Base-by-base conservation (phyloP, 2,797 vertebrate genomes). In the Gymnothorax javanicus region DNA sequence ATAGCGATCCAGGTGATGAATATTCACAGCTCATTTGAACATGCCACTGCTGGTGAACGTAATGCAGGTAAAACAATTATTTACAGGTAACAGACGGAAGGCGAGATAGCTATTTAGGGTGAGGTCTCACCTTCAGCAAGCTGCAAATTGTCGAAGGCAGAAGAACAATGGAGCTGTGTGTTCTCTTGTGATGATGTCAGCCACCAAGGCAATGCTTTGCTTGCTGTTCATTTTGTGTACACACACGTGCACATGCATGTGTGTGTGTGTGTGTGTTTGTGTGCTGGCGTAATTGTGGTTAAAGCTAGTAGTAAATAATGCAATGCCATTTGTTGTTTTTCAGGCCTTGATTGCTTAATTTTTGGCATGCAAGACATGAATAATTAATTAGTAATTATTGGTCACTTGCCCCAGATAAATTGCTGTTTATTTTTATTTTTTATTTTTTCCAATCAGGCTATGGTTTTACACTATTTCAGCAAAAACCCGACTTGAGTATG, bases 121-220 rank as follows among this genome's bases (percentile, higher is more conserved):
- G 92, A 92, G 91, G 91, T 94, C 90, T 27, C 92, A 94, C 94
- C 93, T 94, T 94, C 94, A 93, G 94, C 93, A 95, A 95, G 92
- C 90, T 93, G 94, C 90, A 92, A 94, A 95, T 95, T 94, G 93
- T 93, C 89, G 92, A 92, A 92, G 92, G 91, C 91, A 73, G 89
- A 92, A 91, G 92, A 92, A 95, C 92, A 92, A 93, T 91, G 91
- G 93, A 91, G 90, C 90, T 88, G 92, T 91, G 93, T 93, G 93
- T 94, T 94, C 93, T 93, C 93, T 91, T 92, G 91, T 91, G 90
- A 91, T 88, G 91, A 91, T 92, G 92, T 92, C 58, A 50, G 56
- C 64, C 25, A 15, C 56, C 33, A 93, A 90, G 92, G 92, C 91
- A 25, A 92, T 91, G 91, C 91, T 91, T 93, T 90, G 92, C 86